Base-by-base conservation (phyloP, 2,797 vertebrate genomes). In the Pseudotriccus pelzelni region DNA sequence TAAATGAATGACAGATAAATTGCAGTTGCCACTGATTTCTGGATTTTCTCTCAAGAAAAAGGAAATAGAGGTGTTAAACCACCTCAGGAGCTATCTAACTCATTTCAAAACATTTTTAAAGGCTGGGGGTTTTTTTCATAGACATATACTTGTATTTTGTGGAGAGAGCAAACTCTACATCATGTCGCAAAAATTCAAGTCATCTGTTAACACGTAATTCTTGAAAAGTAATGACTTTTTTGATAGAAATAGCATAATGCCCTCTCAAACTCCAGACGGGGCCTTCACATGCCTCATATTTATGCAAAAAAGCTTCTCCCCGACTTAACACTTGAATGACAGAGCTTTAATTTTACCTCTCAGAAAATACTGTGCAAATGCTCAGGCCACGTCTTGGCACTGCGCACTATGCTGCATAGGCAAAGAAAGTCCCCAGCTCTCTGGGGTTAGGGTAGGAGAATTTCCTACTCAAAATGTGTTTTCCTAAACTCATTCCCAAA, bases 1-100 rank as follows among this genome's bases (percentile, higher is more conserved):
- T 94, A 32, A 81, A 87, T 72, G 84, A 91, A 80, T 84, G 94
- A 94, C 96, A 95, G 90, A 90, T 44, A 92, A 94, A 96, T 95
- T 93, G 79, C 62, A 89, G 53, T 56, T 73, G 62, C 64, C 92
- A 84, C 12, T 53, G 59, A 86, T 73, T 95, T 90, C 50, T 86
- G 63, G 37, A 76, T 86, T 69, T 89, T 62, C 30, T 84, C 22
- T 75, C 37, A 81, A 69, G 59, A 37, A 78, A 73, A 89, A 66
- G 60, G 83, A 91, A 92, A 84, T 7, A 78, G 8, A 94, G 47
- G 43, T 14, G 46, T 92, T 93, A 90, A 91, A 59, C 5, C 1
- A 7, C 60, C 32, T 55, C 37, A 58, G 53, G 24, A 82, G 46
- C 22, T 73, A n/a, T 10, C 11, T 60, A 89, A 68, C 60, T 39